Evolutionary conservation across 2,797 vertebrate genomes (phyloP).

Genomic region (Pelodytes ibericus): DNA sequence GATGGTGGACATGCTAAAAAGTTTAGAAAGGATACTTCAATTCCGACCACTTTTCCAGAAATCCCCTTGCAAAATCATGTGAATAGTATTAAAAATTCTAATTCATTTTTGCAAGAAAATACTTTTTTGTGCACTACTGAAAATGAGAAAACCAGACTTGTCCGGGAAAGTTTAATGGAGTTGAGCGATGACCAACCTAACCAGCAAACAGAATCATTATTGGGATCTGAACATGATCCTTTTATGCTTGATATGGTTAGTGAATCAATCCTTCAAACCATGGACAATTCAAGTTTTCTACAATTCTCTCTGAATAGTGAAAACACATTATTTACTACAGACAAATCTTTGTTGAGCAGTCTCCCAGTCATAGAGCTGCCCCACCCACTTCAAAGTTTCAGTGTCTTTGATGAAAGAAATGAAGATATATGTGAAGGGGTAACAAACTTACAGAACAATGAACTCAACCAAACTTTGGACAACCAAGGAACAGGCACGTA

Average conservation of each 20-base stretch:
- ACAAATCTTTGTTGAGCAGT: conserved; percentile 28
- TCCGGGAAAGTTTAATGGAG: conserved; percentile 20
- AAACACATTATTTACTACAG: neutral
- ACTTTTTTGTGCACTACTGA: neutral
- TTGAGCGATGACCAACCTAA: neutral
- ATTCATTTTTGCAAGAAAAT: neutral
- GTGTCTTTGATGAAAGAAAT: conserved; percentile 46
- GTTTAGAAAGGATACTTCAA: neutral
- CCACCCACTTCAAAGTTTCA: neutral
- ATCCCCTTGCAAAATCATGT: neutral
- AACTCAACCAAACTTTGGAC: neutral
- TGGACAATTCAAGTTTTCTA: conserved; percentile 9
- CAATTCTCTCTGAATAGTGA: conserved; percentile 43
- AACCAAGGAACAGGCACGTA: conserved; percentile 58
- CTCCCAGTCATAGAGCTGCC: conserved; percentile 27
- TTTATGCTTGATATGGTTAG: conserved; percentile 54
- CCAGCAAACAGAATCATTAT: neutral
- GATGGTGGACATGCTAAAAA: neutral
- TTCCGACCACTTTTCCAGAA: neutral
- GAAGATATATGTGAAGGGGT: conserved; percentile 8
- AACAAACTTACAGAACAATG: conserved; percentile 23
- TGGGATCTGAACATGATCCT: neutral
- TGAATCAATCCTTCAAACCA: conserved; percentile 41
- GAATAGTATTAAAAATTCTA: neutral
- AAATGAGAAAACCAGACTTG: conserved; percentile 15